Conservation (phyloP, 2,113 vertebrate genomes). For the Marmota monax region DNA sequence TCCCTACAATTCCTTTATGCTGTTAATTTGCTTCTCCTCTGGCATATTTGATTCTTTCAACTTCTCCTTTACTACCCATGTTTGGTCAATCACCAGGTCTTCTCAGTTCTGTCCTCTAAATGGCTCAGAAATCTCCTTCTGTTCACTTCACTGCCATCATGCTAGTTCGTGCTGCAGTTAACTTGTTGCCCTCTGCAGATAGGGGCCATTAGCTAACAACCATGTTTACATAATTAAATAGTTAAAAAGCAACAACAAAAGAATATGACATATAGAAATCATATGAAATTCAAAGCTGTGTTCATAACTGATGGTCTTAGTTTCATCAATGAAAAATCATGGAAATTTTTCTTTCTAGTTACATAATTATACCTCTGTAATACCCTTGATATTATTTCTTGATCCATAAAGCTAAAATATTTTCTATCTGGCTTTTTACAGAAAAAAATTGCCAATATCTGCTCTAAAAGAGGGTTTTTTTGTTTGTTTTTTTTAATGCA, state of each 20-base stretch:
- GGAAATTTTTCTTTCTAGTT: constrained; percentile 1
- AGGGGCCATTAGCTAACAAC: not conserved
- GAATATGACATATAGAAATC: not conserved
- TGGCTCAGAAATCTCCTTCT: not conserved
- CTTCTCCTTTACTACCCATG: not conserved
- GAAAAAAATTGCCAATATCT: not conserved
- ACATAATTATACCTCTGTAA: not conserved
- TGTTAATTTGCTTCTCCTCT: not conserved
- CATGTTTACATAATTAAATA: constrained; percentile 22
- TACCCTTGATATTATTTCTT: constrained; percentile 42
- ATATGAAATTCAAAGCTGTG: not conserved
- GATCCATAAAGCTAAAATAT: not conserved
- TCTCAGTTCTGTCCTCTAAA: not conserved
- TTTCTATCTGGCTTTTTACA: not conserved
- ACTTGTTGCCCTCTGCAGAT: not conserved
- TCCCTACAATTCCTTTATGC: not conserved
- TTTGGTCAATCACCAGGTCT: not conserved
- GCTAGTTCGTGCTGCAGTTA: not conserved
- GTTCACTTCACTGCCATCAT: not conserved
- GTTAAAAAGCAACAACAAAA: not conserved
- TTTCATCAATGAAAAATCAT: not conserved
- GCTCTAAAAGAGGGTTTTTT: not conserved
- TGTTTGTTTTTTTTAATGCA: not conserved
- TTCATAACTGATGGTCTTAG: not conserved
- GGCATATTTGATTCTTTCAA: constrained; percentile 28